These are phyloP conservation scores for Stomatorhinus walkeri DNA, from an alignment of 2,797 vertebrate genomes.

Conservation along the genomic window DNA sequence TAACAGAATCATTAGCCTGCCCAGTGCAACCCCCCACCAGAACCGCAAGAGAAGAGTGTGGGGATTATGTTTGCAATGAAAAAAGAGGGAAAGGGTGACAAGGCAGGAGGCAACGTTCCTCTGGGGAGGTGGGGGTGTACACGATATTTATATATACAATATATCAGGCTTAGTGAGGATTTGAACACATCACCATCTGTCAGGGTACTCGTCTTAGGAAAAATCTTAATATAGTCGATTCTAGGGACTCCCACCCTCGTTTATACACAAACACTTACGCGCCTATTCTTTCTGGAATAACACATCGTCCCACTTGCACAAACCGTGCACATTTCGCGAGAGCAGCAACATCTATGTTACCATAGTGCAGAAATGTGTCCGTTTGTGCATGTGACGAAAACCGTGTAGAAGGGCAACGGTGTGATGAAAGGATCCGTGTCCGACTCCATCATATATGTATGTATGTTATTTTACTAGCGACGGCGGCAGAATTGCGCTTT, in stretches of 20 bases:
- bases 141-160: not conserved
- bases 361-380: not conserved
- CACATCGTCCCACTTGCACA: not conserved
- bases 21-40: not conserved
- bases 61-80: not conserved
- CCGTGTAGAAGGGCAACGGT: not conserved
- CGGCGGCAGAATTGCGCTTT: slow-evolving; percentile 59
- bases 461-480: slow-evolving; percentile 50
- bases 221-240: slow-evolving; percentile 39
- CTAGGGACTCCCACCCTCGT: not conserved
- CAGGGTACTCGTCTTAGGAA: not conserved
- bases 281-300: not conserved
- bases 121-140: not conserved
- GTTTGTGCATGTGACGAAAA: not conserved
- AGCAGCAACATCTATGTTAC: not conserved
- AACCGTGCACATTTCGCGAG: not conserved
- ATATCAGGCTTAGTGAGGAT: not conserved
- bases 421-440: not conserved
- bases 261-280: not conserved
- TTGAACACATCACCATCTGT: not conserved
- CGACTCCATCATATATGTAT: not conserved
- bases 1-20: not conserved
- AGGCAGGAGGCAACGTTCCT: not conserved
- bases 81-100: not conserved
- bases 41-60: slow-evolving; percentile 1